Conservation (phyloP, 2,113 vertebrate species). For the Tupaia tana region DNA sequence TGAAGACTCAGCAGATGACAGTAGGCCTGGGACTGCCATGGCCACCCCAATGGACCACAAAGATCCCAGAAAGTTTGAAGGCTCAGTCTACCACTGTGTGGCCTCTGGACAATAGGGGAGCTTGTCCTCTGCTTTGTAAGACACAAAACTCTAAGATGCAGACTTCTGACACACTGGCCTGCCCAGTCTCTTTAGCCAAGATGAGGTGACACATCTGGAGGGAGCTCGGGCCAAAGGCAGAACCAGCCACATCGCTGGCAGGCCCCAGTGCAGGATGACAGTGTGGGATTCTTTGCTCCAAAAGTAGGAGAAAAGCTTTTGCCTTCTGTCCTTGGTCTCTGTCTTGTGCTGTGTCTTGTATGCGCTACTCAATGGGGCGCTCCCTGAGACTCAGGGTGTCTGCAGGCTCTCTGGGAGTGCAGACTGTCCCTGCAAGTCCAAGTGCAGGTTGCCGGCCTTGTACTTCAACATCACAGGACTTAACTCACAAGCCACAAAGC, state of each 20-base stretch:
- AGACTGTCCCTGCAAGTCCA: neutral
- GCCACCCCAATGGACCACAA: neutral
- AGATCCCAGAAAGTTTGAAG: too few species aligned
- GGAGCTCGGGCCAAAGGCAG: neutral
- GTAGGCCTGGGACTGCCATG: fast-evolving
- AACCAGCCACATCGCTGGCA: neutral
- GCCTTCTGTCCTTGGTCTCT: neutral
- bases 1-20: neutral
- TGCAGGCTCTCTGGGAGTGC: neutral
- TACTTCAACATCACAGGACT: neutral
- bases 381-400: fast-evolving
- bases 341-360: neutral
- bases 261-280: neutral
- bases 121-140: neutral
- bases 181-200: neutral
- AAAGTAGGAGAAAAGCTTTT: neutral
- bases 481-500: neutral
- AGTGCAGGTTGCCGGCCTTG: too few species aligned
- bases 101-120: too few species aligned
- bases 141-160: too few species aligned
- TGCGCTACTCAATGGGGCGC: too few species aligned
- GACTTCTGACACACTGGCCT: fast-evolving
- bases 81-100: fast-evolving
- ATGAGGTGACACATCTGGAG: neutral
- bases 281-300: neutral